Percentiles rank a stretch among this genome's conserved stretches.
Evolutionary conservation across 2,113 vertebrate genomes (phyloP).

Genomic region (Ptychochromis oligacanthus): DNA sequence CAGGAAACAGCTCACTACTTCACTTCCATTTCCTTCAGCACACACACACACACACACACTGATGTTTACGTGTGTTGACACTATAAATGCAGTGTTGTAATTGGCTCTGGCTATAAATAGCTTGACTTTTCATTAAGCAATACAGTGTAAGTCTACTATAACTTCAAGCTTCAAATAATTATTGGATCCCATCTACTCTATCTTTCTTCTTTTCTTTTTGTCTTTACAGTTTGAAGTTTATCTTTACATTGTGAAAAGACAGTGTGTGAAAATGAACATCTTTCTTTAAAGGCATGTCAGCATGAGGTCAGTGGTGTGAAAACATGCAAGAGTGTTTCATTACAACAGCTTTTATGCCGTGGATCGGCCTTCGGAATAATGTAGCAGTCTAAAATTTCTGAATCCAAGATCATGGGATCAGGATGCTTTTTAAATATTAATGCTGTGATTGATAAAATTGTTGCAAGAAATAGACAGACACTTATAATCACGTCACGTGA

Average conservation of each 20-base stretch:
- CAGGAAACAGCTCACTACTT: conserved; percentile 59
- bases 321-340: background rate
- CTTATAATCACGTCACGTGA: background rate
- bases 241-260: background rate
- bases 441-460: background rate
- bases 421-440: background rate
- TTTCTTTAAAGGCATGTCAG: background rate
- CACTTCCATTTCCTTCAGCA: conserved; percentile 45
- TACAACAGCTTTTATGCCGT: background rate
- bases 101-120: conserved; percentile 54
- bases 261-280: background rate
- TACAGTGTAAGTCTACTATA: background rate
- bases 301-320: background rate
- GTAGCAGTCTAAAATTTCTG: background rate
- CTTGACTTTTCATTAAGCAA: conserved; percentile 26
- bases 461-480: background rate
- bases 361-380: background rate
- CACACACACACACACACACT: conserved; percentile 1
- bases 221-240: background rate
- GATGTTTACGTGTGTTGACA: conserved; percentile 39
- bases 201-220: background rate
- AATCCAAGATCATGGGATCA: background rate
- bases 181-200: background rate
- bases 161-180: background rate
- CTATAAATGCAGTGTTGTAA: conserved; percentile 48